A percentile compares a stretch with the other conserved stretches of the same genome.
These are phyloP conservation scores for Anarrhichthys ocellatus DNA, from an alignment of 2,113 vertebrate species.

Conservation along the genomic window DNA sequence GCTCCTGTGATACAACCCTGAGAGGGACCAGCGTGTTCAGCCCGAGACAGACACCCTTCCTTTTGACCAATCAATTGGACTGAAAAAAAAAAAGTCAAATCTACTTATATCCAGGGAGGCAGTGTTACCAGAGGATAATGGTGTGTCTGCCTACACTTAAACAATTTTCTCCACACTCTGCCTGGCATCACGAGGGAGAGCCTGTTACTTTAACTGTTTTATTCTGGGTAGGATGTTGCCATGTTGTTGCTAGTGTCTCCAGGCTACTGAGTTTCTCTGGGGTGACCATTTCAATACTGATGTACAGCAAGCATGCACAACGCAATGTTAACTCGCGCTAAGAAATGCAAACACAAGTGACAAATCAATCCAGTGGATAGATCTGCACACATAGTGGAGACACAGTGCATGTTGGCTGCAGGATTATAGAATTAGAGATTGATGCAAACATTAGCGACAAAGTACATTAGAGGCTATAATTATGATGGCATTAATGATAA, in stretches of 20 bases:
- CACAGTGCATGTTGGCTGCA: background rate
- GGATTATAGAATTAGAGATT: background rate
- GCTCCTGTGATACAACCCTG: conserved; percentile 9
- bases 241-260: conserved; percentile 44
- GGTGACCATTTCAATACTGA: background rate
- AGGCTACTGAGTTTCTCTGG: conserved; percentile 24
- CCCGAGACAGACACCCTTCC: background rate
- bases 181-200: conserved; percentile 10
- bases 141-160: conserved; percentile 6
- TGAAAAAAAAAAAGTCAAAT: conserved; percentile 3
- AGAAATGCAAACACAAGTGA: background rate
- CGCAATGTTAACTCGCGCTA: background rate
- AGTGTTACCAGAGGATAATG: conserved; percentile 21
- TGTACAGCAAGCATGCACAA: background rate
- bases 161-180: background rate
- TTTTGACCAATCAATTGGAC: background rate
- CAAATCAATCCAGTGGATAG: background rate
- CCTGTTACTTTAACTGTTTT: conserved; percentile 48
- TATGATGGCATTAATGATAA: background rate
- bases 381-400: background rate
- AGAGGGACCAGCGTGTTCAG: background rate
- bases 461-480: background rate
- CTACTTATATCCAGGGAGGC: conserved; percentile 8
- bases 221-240: conserved; percentile 25
- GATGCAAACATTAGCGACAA: background rate